These are phyloP conservation scores for Sarcophaga carnaria DNA, from an alignment of 2,888 invertebrate genomes.

Conservation along the genomic window DNA sequence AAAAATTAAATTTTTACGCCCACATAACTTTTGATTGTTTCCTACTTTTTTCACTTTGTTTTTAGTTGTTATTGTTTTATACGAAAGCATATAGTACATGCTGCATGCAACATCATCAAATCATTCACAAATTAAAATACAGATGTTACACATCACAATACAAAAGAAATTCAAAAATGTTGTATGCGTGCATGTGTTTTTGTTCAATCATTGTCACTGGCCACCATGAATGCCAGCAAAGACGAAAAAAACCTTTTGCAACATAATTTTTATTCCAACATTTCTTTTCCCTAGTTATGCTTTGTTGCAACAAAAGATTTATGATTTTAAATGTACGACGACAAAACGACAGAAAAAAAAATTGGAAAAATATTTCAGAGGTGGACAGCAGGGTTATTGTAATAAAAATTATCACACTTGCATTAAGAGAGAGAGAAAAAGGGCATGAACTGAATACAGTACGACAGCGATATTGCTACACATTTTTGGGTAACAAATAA, in stretches of 20 bases:
- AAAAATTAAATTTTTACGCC: constrained; percentile 59
- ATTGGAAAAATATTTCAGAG: background rate
- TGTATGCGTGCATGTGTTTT: constrained; percentile 14
- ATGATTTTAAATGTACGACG: constrained; percentile 51
- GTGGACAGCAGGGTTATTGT: constrained; percentile 4
- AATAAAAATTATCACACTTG: constrained; percentile 66
- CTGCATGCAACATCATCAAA: constrained; percentile 56
- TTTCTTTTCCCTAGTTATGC: constrained; percentile 1
- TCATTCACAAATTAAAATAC: constrained; percentile 67
- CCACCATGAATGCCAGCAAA: constrained; percentile 20
- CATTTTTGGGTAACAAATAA: constrained; percentile 48
- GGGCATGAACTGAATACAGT: background rate
- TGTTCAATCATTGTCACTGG: constrained; percentile 49
- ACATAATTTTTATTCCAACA: background rate
- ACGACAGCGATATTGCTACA: background rate
- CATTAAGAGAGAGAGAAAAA: constrained; percentile 1
- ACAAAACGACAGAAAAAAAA: constrained; percentile 12
- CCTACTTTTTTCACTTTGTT: constrained; percentile 21
- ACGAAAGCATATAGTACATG: constrained; percentile 1
- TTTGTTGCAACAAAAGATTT: constrained; percentile 53
- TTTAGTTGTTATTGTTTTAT: constrained; percentile 27
- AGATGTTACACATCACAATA: constrained; percentile 66
- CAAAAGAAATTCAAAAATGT: constrained; percentile 20
- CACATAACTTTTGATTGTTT: constrained; percentile 61
- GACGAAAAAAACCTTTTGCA: constrained; percentile 45